Evolutionary conservation across 2,797 vertebrate species (phyloP), one percentile per base, ranked within the genome.

Genomic region (Hydrophis major): DNA sequence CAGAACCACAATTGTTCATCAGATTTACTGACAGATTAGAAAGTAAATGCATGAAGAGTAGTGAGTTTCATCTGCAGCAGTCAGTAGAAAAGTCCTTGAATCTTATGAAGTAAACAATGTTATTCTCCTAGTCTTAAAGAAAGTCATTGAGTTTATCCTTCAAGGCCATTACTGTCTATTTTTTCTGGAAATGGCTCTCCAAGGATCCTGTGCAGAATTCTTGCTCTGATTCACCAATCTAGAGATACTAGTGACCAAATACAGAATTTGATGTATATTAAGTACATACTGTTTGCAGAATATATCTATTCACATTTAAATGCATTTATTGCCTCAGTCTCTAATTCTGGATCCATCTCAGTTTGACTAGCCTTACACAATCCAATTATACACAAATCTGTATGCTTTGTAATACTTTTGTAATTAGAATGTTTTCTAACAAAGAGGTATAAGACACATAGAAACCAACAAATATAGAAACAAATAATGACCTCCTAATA

Each of bases 21-120:
- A 55, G 91, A 94, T 93, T 88, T 92, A 94, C 56, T 53, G 91
- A 87, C 56, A 90, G 86, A 92, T 94, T 90, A 94, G 86, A n/a
- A 90, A 94, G 50, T 27, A 90, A 56, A 91, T 10, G 37, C 50
- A 56, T 95, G 63, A n/a, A 59, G 50, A n/a, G 16, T 12, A 28
- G 22, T 37, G 28, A 22, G 20, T 87, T 66, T 16, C 20, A 22
- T 4, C 25, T 18, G 53, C 32, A 28, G 14, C 47, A 69, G 4
- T 37, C 53, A 32, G 16, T 37, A 18, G 27, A 88, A 94, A 93
- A 42, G 63, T 69, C 2, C 86, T 95, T 94, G 32, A 88, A 94
- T 66, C 27, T 66, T 28, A 95, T 94, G 37, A 88, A 69, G 60
- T 12, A 14, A 94, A 89, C 27, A 42, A 42, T 8, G 20, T 83